Evolutionary conservation across 1,140 invertebrate genomes (phyloP).

Genomic region (Aradophagus sp.): DNA sequence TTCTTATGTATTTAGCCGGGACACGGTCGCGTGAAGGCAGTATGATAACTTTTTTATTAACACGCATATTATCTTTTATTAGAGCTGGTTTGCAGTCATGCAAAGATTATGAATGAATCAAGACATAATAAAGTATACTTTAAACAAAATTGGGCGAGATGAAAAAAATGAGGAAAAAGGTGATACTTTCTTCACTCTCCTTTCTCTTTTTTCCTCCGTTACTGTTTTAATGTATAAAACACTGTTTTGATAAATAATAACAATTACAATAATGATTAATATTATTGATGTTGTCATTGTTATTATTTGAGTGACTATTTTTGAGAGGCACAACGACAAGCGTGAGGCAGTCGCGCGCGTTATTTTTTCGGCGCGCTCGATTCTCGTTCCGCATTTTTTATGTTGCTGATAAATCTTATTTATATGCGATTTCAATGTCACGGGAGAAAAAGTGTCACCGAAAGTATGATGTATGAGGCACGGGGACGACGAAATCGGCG

Average conservation of each 20-base stretch:
- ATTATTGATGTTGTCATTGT: constrained; percentile 15
- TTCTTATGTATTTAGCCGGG: constrained; percentile 37
- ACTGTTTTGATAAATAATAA: too few species aligned
- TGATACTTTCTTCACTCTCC: too few species aligned
- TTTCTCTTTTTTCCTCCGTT: too few species aligned
- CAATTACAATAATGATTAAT: too few species aligned
- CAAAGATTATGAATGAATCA: constrained; percentile 53
- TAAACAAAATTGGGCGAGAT: constrained; percentile 31
- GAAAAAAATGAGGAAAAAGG: constrained; percentile 4
- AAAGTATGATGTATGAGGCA: constrained; percentile 49
- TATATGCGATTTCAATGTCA: constrained; percentile 41
- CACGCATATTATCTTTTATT: constrained; percentile 56
- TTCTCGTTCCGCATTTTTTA: constrained; percentile 29
- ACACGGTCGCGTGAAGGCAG: constrained; percentile 39
- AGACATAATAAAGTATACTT: constrained; percentile 48
- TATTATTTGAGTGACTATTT: constrained; percentile 32
- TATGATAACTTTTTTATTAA: constrained; percentile 58
- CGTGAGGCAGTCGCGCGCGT: neutral
- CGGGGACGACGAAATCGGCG: constrained; percentile 27
- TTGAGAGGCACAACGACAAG: constrained; percentile 13
- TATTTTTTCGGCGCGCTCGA: constrained; percentile 13
- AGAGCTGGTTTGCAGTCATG: constrained; percentile 47
- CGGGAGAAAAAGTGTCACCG: constrained; percentile 33
- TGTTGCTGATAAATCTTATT: constrained; percentile 49
- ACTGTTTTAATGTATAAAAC: too few species aligned